Conservation (phyloP, 2,888 invertebrate genomes). For the Encarsia formosa region DNA sequence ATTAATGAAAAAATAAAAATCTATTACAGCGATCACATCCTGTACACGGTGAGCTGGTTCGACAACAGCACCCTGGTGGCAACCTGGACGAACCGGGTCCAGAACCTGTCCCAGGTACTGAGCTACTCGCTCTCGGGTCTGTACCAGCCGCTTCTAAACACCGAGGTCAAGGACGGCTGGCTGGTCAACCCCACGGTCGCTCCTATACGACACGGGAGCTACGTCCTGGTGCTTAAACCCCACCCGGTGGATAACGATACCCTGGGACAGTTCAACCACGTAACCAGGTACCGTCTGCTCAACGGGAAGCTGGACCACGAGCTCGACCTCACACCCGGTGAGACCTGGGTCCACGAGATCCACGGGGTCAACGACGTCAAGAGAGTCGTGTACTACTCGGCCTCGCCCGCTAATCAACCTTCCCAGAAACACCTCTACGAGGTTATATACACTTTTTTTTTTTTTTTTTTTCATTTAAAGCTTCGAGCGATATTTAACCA, state of each 20-base stretch:
- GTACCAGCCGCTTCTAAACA: slow-evolving; percentile 45
- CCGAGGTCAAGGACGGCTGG: slow-evolving; percentile 69
- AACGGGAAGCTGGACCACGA: slow-evolving; percentile 29
- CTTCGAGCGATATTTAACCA: slow-evolving; percentile 27
- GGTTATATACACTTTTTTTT: too few relatives aligned
- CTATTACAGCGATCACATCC: slow-evolving; percentile 60
- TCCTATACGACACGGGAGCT: slow-evolving; percentile 56
- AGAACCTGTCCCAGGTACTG: slow-evolving; percentile 65
- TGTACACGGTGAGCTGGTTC: slow-evolving; percentile 73
- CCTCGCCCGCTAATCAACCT: slow-evolving; percentile 62
- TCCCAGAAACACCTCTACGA: slow-evolving; percentile 65
- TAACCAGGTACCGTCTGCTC: slow-evolving; percentile 34
- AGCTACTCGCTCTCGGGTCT: slow-evolving; percentile 54
- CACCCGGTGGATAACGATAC: slow-evolving; percentile 29
- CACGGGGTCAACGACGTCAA: slow-evolving; percentile 32
- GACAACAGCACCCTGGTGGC: slow-evolving; percentile 63
- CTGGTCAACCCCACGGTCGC: slow-evolving; percentile 54
- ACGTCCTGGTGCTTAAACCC: slow-evolving; percentile 47
- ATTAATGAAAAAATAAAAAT: too few relatives aligned
- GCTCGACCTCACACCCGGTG: slow-evolving; percentile 38
- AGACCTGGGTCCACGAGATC: slow-evolving; percentile 33
- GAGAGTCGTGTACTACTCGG: slow-evolving; percentile 63
- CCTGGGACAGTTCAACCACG: slow-evolving; percentile 44
- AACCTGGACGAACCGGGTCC: slow-evolving; percentile 81
- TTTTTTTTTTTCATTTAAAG: too few relatives aligned